phyloP scores from a whole-genome alignment of 2,797 vertebrate genomes.

The Coracias cyanogaster region DNA sequence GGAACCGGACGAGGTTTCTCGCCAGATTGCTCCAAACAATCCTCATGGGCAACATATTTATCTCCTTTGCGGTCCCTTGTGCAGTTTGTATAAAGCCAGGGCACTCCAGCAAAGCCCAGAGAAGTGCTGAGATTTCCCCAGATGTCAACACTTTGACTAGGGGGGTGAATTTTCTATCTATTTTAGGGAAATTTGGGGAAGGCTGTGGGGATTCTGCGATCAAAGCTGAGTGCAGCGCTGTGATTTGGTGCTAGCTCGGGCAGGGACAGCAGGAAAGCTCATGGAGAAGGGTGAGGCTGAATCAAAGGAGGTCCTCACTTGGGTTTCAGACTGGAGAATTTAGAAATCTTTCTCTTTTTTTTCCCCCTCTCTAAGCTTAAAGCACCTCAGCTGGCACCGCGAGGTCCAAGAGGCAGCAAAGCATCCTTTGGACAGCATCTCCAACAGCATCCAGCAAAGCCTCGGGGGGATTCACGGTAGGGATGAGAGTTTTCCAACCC shows the following conservation, averaged over 20 bases:
- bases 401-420: background rate
- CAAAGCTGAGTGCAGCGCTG: background rate
- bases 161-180: background rate
- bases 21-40: fast-evolving
- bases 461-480: fast-evolving
- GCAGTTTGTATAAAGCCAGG: background rate
- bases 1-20: background rate
- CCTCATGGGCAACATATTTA: background rate
- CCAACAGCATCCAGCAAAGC: background rate
- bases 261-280: background rate
- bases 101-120: background rate
- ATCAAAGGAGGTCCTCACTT: background rate
- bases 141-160: background rate
- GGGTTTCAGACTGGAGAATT: background rate
- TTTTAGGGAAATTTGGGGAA: background rate
- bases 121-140: background rate
- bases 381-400: background rate
- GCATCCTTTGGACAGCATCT: background rate
- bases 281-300: background rate
- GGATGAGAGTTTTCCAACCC: background rate
- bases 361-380: background rate
- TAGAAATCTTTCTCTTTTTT: background rate
- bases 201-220: background rate
- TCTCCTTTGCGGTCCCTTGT: background rate
- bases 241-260: background rate